These are phyloP conservation scores for Protonibea diacanthus DNA, from an alignment of 2,797 vertebrate species.

Conservation along the genomic window DNA sequence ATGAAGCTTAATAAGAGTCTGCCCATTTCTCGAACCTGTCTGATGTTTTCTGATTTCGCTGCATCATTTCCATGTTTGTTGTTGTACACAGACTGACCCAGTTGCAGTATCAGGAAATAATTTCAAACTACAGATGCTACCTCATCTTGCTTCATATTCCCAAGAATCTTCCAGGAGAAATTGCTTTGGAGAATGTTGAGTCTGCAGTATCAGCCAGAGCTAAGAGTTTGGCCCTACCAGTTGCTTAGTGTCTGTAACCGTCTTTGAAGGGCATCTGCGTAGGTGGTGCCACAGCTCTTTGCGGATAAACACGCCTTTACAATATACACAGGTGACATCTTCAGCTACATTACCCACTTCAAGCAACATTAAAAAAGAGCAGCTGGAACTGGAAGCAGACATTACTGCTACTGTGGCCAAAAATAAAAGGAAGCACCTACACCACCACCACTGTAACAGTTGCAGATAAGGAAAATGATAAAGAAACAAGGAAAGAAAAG, in stretches of 20 bases:
- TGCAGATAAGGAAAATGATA: no score
- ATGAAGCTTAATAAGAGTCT: slow-evolving; percentile 4
- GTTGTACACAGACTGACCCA: slow-evolving; percentile 1
- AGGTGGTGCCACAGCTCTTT: slow-evolving; percentile 13
- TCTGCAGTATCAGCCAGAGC: background rate
- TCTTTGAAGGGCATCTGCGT: slow-evolving; percentile 2
- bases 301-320: no score
- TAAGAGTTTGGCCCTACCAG: no score
- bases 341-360: no score
- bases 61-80: slow-evolving; percentile 6
- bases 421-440: no score
- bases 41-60: slow-evolving; percentile 5
- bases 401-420: no score
- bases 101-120: slow-evolving; percentile 13
- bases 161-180: background rate
- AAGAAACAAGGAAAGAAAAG: no score
- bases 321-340: no score
- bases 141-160: slow-evolving; percentile 1
- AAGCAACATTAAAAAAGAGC: no score
- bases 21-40: background rate
- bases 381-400: no score
- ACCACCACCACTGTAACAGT: no score
- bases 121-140: background rate
- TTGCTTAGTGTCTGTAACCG: background rate
- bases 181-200: no score